Evolutionary conservation across 2,888 invertebrate genomes (phyloP), one percentile per base, ranked within the genome.

Genomic region (Anaspis maculata): DNA sequence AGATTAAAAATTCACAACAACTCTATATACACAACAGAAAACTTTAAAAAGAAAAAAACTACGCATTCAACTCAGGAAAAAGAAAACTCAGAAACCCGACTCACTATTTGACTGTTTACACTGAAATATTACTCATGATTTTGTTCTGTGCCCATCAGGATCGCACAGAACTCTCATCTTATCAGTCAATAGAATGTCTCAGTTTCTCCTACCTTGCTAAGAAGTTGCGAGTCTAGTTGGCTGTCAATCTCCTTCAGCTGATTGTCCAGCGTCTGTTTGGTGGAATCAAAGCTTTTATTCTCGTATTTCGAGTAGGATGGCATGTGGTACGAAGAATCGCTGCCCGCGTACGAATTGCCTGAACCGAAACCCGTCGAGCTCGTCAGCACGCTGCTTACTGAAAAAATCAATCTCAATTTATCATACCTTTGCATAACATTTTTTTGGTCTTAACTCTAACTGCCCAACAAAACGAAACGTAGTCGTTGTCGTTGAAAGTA

Each of bases 231-330:
- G 63, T 78, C 76, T 53, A 82, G 71, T 45, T 85, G 83, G 43
- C 82, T 83, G 67, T 86, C 85, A 50, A 86, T 74, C 64, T 84
- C 84, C 61, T 85, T 85, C 49, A 86, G 70, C 64, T 85, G 83
- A 65, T 81, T 81, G 63, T 85, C 85, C 51, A 85, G 70, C 21
- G 82, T 79, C 48, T 83, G 77, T 39, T 80, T 81, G 7, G 79
- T 77, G 60, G 80, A 77, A 64, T 83, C 83, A 64, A 81, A 83
- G 45, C 77, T 72, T 48, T 72, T 71, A 49, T 70, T 71, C 48
- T 71, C 68, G 62, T 70, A 62, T 52, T 62, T 60, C 39, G 56
- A 56, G 48, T 62, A 65, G n/a, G 64, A 59, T n/a, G 62, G 59
- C 59, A 64, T 62, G 42, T 62, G 64, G 49, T 72, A 73, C 30